These are phyloP conservation scores for Strix aluco DNA, from an alignment of 2,113 vertebrate species.

Conservation along the genomic window DNA sequence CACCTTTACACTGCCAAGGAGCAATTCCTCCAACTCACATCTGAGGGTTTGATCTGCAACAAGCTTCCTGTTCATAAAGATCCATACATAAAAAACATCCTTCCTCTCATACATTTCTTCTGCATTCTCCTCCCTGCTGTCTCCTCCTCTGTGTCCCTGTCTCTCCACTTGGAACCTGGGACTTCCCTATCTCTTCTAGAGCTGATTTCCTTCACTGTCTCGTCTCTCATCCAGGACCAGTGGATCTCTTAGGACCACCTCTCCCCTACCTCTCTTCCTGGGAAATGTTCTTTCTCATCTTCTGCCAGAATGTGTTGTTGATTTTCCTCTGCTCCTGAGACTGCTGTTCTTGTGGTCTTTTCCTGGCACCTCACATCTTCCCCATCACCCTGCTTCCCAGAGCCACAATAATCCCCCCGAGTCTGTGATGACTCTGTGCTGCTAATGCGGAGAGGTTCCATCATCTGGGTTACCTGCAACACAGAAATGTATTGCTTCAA, in stretches of 20 bases:
- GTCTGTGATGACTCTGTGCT: slow-evolving; percentile 46
- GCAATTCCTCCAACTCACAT: slow-evolving; percentile 40
- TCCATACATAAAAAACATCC: background rate
- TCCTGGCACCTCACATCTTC: slow-evolving; percentile 13
- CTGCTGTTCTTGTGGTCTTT: background rate
- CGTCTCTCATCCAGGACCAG: background rate
- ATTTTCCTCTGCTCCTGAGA: background rate
- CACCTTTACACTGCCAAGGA: slow-evolving; percentile 64
- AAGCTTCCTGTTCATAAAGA: slow-evolving; percentile 37
- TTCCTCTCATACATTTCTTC: background rate
- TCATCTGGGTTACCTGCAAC: slow-evolving; percentile 77
- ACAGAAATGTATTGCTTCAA: slow-evolving; percentile 22
- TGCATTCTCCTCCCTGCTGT: background rate
- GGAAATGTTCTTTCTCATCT: background rate
- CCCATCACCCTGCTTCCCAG: slow-evolving; percentile 16
- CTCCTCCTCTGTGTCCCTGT: background rate
- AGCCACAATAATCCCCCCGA: slow-evolving; percentile 3
- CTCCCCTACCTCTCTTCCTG: slow-evolving; percentile 15
- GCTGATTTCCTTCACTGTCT: background rate
- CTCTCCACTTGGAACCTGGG: background rate
- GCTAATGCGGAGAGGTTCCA: slow-evolving; percentile 73
- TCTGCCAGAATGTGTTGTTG: background rate
- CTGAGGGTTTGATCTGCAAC: slow-evolving; percentile 23
- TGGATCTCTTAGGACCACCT: background rate
- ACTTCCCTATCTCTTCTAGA: background rate